phyloP scores from a whole-genome alignment of 2,113 vertebrate species.

The Petromus typicus region DNA sequence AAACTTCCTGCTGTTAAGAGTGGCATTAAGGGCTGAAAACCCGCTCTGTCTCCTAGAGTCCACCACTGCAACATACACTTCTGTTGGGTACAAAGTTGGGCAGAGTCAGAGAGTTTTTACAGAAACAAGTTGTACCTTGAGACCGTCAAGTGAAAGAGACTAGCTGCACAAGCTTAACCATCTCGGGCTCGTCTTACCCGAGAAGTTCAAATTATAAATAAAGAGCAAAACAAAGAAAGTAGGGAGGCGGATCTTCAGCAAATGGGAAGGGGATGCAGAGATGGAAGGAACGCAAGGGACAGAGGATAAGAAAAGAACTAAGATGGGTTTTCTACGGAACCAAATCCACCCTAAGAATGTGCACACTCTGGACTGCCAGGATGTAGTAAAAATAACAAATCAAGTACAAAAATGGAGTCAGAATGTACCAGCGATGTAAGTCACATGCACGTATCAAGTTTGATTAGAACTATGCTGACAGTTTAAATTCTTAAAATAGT shows the following conservation, averaged over 20 bases:
- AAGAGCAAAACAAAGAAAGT: neutral
- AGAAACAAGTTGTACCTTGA: neutral
- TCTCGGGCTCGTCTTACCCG: neutral
- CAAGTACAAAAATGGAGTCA: neutral
- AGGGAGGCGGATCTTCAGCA: neutral
- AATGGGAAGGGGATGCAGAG: neutral
- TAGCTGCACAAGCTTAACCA: neutral
- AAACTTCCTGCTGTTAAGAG: neutral
- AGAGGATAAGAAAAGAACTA: neutral
- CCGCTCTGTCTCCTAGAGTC: too few relatives aligned
- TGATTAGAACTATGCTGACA: neutral
- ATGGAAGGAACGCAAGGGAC: neutral
- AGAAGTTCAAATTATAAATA: neutral
- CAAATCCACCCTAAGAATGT: neutral
- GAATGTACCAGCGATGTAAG: neutral
- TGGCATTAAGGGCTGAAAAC: neutral
- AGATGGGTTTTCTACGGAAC: neutral
- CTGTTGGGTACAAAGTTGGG: neutral
- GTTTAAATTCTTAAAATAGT: neutral
- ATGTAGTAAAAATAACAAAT: neutral
- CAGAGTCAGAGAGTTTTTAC: too few relatives aligned
- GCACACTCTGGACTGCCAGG: neutral
- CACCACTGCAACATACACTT: fast-evolving
- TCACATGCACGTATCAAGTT: too few relatives aligned
- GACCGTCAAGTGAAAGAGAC: neutral